Conservation (phyloP, 2,113 vertebrate species). For the Calcarius ornatus region DNA sequence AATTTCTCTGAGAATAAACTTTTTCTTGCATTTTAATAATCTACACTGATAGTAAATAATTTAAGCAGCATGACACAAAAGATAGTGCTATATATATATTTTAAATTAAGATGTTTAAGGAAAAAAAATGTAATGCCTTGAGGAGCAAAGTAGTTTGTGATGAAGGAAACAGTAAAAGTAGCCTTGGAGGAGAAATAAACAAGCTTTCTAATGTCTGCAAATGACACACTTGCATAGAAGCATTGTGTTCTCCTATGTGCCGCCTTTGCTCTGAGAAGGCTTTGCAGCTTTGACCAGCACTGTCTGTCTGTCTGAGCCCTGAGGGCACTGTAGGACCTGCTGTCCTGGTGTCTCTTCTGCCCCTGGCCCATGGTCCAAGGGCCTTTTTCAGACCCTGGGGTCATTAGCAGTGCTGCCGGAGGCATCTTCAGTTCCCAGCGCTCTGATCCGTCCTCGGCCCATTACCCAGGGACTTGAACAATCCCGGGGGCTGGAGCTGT, state of each 20-base stretch:
- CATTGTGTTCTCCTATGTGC: neutral
- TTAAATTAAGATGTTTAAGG: neutral
- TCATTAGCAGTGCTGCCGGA: no score
- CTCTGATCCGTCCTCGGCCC: accelerated
- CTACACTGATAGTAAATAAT: slow-evolving; percentile 11
- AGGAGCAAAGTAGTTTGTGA: neutral
- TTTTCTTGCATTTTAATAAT: neutral
- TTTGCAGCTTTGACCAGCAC: neutral
- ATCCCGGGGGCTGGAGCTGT: neutral
- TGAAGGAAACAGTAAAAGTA: neutral
- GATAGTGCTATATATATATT: neutral
- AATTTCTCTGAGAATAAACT: slow-evolving; percentile 30
- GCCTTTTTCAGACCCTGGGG: neutral
- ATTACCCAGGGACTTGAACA: neutral
- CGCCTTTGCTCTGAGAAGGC: neutral
- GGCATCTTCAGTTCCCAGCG: neutral
- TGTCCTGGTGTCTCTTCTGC: neutral
- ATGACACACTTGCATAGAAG: neutral
- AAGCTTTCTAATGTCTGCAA: neutral
- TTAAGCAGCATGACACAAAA: neutral
- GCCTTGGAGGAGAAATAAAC: neutral
- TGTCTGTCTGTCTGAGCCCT: neutral
- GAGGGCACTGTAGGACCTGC: accelerated
- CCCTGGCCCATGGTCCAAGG: accelerated
- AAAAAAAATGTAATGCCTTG: neutral